Base-by-base conservation (phyloP, 2,888 invertebrate species). In the Serripes groenlandicus region DNA sequence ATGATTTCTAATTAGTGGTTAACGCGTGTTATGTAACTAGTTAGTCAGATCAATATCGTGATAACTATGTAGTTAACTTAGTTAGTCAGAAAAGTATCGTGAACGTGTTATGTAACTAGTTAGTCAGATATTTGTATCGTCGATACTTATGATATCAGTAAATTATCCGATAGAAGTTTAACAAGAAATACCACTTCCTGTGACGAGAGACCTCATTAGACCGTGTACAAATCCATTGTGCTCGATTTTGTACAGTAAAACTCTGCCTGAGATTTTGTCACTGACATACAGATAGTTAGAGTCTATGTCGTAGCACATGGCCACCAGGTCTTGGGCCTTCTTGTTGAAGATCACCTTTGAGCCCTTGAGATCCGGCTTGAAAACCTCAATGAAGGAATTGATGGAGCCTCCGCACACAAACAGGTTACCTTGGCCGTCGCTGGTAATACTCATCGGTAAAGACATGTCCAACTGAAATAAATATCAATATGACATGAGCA, bases 341-440 rank as follows among this genome's bases (percentile, higher is more conserved):
- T 80, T 84, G 42, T 80, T 80, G 69, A 71, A 81, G 71, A 84
- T 84, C 15, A 84, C 34, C 26, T 72, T 54, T 56, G 75, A 84
- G 15, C 75, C 60, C 18, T 54, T 73, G 7, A 84, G 54, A 54
- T 83, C 75, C 21, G 84, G 80, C 42, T 80, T 84, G 71, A 74
- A 80, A 4, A 78, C 42, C 34, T 84, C 84, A 37, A 84, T 80
- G 49, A 80, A 80, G 1, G 84, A 84, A 18, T 80, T 75, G 58
- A 77, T 71, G 0, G 84, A 74, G n/a, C 84, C 84, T 23, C 84
- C 84, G 18, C 80, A 80, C 7, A 78, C 75, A 26, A 73, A 81
- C 26, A 83, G 71, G 69, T 84, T 84, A 11, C 84, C 80, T 32
- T 52, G 58, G n/a, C 49, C 64, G 72, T 80, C 84, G 3, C 66